A percentile compares a stretch with the other conserved stretches of the same genome.
Evolutionary conservation across 1,140 invertebrate species (phyloP).

Genomic region (Paraescarpia echinospica): DNA sequence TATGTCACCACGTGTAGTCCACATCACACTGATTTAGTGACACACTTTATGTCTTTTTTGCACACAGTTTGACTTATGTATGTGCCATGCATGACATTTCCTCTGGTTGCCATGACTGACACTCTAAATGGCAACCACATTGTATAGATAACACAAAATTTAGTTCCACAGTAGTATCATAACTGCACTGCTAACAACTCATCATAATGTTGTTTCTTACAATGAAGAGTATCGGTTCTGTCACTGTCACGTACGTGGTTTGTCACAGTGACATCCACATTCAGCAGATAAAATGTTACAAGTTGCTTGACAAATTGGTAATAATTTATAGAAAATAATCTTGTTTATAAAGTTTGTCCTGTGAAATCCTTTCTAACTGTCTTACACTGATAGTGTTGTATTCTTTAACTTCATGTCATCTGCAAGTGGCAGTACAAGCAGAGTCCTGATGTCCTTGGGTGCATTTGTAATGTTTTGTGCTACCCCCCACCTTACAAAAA

Average conservation of each 20-base stretch:
- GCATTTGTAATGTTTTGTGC: neutral
- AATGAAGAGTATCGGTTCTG: no score
- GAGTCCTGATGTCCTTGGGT: neutral
- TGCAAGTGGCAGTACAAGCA: neutral
- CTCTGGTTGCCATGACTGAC: neutral
- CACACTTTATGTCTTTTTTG: neutral
- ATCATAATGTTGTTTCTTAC: no score
- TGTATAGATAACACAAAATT: neutral
- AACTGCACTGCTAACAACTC: no score
- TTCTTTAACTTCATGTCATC: neutral
- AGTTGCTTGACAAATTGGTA: neutral
- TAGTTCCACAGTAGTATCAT: neutral
- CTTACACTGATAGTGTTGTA: neutral
- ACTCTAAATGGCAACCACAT: neutral
- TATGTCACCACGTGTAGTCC: neutral
- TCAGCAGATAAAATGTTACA: slow-evolving; percentile 1
- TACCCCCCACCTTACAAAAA: neutral
- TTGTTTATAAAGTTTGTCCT: neutral
- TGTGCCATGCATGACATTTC: neutral
- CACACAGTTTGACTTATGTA: neutral
- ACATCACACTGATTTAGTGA: neutral
- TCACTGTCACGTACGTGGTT: neutral
- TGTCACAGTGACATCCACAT: neutral
- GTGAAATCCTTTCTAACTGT: neutral
- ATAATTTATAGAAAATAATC: neutral